These are phyloP conservation scores for Semaprochilodus insignis DNA, from an alignment of 2,797 vertebrate genomes.

Conservation along the genomic window DNA sequence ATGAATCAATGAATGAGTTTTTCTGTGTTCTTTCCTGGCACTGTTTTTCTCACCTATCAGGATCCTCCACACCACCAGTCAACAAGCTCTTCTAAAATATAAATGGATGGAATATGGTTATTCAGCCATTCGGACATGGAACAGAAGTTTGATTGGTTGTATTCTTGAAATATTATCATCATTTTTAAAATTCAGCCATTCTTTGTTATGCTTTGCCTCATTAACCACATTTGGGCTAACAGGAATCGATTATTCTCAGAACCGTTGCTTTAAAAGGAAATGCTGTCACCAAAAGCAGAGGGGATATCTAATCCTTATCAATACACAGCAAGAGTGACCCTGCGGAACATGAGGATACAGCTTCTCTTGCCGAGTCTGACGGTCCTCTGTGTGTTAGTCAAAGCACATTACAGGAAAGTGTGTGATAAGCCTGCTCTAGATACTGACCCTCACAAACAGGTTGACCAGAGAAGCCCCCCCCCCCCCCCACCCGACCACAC, in stretches of 20 bases:
- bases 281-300: background rate
- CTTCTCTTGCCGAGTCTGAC: background rate
- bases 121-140: too few relatives aligned
- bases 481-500: too few relatives aligned
- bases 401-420: conserved; percentile 1
- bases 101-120: too few relatives aligned
- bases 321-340: background rate
- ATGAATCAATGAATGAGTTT: too few relatives aligned
- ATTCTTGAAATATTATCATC: too few relatives aligned
- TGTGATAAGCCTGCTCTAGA: conserved; percentile 43
- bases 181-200: too few relatives aligned
- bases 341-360: conserved; percentile 35
- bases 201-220: background rate
- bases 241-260: background rate
- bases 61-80: too few relatives aligned
- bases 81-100: too few relatives aligned
- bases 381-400: conserved; percentile 1
- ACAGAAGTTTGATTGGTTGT: too few relatives aligned
- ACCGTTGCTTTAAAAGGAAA: conserved; percentile 12
- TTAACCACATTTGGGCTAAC: background rate
- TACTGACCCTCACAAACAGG: background rate
- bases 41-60: too few relatives aligned
- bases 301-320: conserved; percentile 31
- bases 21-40: too few relatives aligned
- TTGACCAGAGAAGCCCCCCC: background rate